Evolutionary conservation across 1,140 invertebrate genomes (phyloP).

Genomic region (Streblospio benedicti): DNA sequence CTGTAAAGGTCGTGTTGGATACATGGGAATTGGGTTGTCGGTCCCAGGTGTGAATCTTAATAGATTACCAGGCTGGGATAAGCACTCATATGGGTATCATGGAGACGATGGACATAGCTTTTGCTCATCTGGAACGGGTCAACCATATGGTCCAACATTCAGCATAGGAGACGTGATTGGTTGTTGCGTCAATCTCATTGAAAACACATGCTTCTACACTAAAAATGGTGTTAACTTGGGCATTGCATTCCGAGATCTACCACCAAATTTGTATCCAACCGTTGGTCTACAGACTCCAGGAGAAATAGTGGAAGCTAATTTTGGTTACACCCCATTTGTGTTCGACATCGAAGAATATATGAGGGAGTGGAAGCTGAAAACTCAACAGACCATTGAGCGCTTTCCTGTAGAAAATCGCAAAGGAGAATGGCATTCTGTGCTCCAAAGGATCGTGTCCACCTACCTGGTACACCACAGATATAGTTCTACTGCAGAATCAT

Average conservation of each 20-base stretch:
- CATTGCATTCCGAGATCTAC: conserved; percentile 89
- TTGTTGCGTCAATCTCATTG: conserved; percentile 94
- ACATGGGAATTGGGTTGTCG: conserved; percentile 97
- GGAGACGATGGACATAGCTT: conserved; percentile 99
- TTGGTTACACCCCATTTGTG: conserved; percentile 92
- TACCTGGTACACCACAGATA: conserved; percentile 97
- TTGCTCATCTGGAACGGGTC: conserved; percentile 90
- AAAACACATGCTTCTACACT: conserved; percentile 98
- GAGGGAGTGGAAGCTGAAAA: conserved; percentile 68
- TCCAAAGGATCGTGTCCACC: conserved; percentile 92
- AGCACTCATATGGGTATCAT: conserved; percentile 98
- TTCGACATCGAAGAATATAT: conserved; percentile 98
- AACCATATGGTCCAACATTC: conserved; percentile 96
- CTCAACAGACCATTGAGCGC: conserved; percentile 71
- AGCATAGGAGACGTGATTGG: conserved; percentile 93
- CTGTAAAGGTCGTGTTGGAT: conserved; percentile 94
- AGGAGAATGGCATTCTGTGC: conserved; percentile 80
- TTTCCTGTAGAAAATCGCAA: conserved; percentile 77
- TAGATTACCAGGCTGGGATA: conserved; percentile 95
- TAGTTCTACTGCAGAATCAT: conserved; percentile 91
- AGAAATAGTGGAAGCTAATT: conserved; percentile 97
- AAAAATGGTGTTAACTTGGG: conserved; percentile 95
- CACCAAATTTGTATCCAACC: conserved; percentile 91
- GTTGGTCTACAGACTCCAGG: conserved; percentile 96
- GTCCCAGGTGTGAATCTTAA: conserved; percentile 94